Conservation (phyloP, 2,888 invertebrate genomes). For the Pterostichus niger region DNA sequence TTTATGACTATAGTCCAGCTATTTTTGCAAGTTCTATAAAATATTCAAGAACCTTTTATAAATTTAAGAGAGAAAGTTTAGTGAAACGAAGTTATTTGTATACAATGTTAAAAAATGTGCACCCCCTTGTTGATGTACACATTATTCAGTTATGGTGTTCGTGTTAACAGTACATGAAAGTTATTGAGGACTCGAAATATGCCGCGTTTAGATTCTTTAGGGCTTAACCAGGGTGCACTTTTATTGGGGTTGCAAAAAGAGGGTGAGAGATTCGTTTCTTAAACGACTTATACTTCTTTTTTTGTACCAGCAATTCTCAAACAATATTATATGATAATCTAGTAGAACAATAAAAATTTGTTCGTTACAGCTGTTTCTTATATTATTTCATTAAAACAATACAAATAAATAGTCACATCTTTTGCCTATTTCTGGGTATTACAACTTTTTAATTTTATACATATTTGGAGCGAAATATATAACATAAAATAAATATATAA, state of each 20-base stretch:
- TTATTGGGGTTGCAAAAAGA: slow-evolving; percentile 53
- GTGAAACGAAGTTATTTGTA: slow-evolving; percentile 27
- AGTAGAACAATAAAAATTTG: no score
- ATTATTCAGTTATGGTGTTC: slow-evolving; percentile 61
- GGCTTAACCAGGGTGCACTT: slow-evolving; percentile 53
- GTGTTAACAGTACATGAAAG: slow-evolving; percentile 64
- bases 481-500: no score
- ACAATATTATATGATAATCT: not conserved
- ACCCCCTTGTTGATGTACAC: slow-evolving; percentile 48
- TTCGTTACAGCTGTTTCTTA: no score
- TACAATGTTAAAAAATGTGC: slow-evolving; percentile 51
- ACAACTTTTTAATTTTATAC: no score
- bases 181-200: slow-evolving; percentile 56
- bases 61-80: slow-evolving; percentile 49
- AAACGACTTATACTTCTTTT: slow-evolving; percentile 47
- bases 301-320: slow-evolving; percentile 48
- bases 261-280: slow-evolving; percentile 10
- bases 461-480: no score
- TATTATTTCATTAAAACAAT: no score
- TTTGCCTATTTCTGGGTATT: no score
- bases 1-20: slow-evolving; percentile 20
- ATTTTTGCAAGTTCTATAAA: slow-evolving; percentile 50
- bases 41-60: slow-evolving; percentile 44
- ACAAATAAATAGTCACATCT: no score
- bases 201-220: slow-evolving; percentile 59